Percentiles rank a stretch among this genome's conserved stretches.
phyloP scores from a whole-genome alignment of 2,888 invertebrate species.

The Anoncus sp. region DNA sequence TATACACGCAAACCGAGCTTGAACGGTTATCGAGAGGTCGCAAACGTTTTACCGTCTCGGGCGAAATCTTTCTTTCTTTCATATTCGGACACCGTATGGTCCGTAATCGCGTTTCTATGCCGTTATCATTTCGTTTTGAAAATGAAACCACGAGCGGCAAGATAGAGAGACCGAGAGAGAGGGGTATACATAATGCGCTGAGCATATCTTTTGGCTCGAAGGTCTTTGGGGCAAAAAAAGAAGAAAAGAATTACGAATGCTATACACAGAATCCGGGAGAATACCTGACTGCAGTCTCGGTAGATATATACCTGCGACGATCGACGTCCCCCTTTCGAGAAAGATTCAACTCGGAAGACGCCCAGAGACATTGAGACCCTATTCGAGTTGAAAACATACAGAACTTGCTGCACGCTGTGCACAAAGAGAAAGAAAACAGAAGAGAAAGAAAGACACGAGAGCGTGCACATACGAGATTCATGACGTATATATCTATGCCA shows the following conservation, averaged over 20 bases:
- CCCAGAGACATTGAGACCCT: slow-evolving; percentile 11
- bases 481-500: slow-evolving; percentile 45
- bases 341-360: slow-evolving; percentile 42
- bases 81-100: slow-evolving; percentile 10
- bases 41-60: slow-evolving; percentile 1
- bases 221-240: slow-evolving; percentile 3
- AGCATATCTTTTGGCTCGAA: slow-evolving; percentile 31
- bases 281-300: slow-evolving; percentile 9
- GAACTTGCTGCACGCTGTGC: slow-evolving; percentile 31
- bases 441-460: slow-evolving; percentile 1
- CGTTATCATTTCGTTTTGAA: slow-evolving; percentile 25
- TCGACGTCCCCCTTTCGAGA: slow-evolving; percentile 30
- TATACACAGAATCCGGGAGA: slow-evolving; percentile 10
- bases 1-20: neutral
- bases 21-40: slow-evolving; percentile 21
- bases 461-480: slow-evolving; percentile 20
- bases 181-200: slow-evolving; percentile 35
- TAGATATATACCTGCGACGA: slow-evolving; percentile 39
- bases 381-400: slow-evolving; percentile 30
- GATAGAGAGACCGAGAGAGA: too few relatives aligned
- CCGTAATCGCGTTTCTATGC: slow-evolving; percentile 34
- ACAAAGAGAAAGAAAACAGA: slow-evolving; percentile 34
- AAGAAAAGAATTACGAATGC: neutral
- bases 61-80: slow-evolving; percentile 19
- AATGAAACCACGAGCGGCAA: slow-evolving; percentile 44